Evolutionary conservation across 2,113 vertebrate genomes (phyloP).

Genomic region (Vombatus ursinus): DNA sequence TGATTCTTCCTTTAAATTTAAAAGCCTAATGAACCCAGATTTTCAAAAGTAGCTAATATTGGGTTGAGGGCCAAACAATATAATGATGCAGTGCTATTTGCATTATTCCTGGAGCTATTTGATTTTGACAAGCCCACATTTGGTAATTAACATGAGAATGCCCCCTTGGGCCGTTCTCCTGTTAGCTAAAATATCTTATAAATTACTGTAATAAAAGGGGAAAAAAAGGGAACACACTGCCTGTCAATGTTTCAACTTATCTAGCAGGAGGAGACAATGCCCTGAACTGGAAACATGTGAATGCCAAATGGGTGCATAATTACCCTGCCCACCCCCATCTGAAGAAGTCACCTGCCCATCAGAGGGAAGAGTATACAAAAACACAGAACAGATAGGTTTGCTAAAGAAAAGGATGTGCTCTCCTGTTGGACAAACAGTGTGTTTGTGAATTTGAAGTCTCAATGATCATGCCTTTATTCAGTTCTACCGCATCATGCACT

Average conservation of each 20-base stretch:
- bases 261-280: slow-evolving; percentile 84
- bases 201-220: slow-evolving; percentile 88
- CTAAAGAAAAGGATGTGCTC: slow-evolving; percentile 23
- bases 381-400: slow-evolving; percentile 18
- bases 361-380: slow-evolving; percentile 37
- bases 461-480: background rate
- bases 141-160: slow-evolving; percentile 90
- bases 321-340: slow-evolving; percentile 64
- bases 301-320: slow-evolving; percentile 79
- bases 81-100: slow-evolving; percentile 84
- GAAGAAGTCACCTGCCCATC: slow-evolving; percentile 67
- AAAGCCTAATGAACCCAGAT: slow-evolving; percentile 79
- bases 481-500: background rate
- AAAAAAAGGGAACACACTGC: slow-evolving; percentile 85
- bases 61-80: slow-evolving; percentile 87
- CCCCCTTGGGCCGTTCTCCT: slow-evolving; percentile 87
- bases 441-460: slow-evolving; percentile 22
- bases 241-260: slow-evolving; percentile 88
- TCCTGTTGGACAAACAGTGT: background rate
- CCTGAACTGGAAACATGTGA: slow-evolving; percentile 79
- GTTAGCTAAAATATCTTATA: slow-evolving; percentile 91
- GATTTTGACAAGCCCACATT: slow-evolving; percentile 90
- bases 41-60: slow-evolving; percentile 83
- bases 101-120: slow-evolving; percentile 88
- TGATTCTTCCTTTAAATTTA: slow-evolving; percentile 75